Evolutionary conservation across 2,113 vertebrate species (phyloP).

Genomic region (Uria aalge): DNA sequence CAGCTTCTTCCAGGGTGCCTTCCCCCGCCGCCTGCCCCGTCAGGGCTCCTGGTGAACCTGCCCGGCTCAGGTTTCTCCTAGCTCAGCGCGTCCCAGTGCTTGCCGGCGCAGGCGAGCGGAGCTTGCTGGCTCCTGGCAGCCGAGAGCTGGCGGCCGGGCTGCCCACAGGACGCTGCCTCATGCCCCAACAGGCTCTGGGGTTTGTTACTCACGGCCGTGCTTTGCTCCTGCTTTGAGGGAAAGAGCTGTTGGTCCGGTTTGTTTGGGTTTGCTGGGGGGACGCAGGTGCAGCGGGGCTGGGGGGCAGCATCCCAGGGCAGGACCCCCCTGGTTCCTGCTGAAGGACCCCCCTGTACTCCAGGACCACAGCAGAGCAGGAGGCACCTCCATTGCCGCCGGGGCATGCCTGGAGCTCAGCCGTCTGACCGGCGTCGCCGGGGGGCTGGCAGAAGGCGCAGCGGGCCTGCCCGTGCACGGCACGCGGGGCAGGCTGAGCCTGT

Average conservation of each 20-base stretch:
- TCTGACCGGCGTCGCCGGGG: rapidly evolving
- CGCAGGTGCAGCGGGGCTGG: not conserved
- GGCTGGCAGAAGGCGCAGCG: not conserved
- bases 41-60: not conserved
- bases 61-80: not conserved
- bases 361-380: rapidly evolving
- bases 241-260: constrained; percentile 23
- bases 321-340: not conserved
- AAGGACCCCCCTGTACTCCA: not conserved
- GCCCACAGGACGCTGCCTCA: not conserved
- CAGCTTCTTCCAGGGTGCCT: not conserved
- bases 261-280: not conserved
- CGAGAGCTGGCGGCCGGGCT: not conserved
- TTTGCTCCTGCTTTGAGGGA: not conserved
- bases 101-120: rapidly evolving
- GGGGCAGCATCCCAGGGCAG: not conserved
- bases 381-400: rapidly evolving
- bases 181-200: constrained; percentile 26
- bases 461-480: not conserved
- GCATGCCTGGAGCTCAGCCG: rapidly evolving
- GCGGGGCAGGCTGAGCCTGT: not conserved
- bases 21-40: rapidly evolving
- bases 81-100: not conserved
- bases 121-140: not conserved
- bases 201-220: constrained; percentile 1